Percentiles rank a stretch among this genome's conserved stretches.
phyloP scores from a whole-genome alignment of 2,888 invertebrate species.

The Chrysodeixis includens region DNA sequence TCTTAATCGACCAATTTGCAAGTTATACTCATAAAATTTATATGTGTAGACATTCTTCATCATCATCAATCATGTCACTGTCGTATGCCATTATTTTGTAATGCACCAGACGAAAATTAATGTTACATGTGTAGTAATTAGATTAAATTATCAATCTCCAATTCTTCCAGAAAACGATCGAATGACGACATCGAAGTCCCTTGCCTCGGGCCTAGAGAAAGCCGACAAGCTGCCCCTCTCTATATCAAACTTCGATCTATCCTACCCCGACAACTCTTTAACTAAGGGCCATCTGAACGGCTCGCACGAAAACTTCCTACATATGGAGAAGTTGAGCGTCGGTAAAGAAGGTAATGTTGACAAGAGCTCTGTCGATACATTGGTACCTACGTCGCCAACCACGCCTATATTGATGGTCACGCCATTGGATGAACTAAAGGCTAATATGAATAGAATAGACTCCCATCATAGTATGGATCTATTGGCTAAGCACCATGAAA shows the following conservation, averaged over 20 bases:
- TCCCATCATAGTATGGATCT: constrained; percentile 84
- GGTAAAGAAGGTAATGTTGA: constrained; percentile 60
- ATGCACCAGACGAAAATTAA: too few relatives aligned
- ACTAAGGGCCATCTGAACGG: constrained; percentile 71
- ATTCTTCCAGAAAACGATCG: constrained; percentile 67
- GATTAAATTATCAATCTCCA: neutral
- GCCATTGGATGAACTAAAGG: constrained; percentile 77
- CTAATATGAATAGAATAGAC: constrained; percentile 86
- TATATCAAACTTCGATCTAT: constrained; percentile 75
- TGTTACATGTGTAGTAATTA: too few relatives aligned
- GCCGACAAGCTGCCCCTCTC: constrained; percentile 63
- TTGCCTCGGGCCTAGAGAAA: constrained; percentile 74
- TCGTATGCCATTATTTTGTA: too few relatives aligned
- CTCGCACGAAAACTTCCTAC: constrained; percentile 75
- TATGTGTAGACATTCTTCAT: too few relatives aligned
- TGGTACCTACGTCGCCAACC: constrained; percentile 50
- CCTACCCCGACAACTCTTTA: constrained; percentile 63
- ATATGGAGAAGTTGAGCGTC: constrained; percentile 69
- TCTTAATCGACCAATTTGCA: too few relatives aligned
- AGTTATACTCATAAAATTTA: too few relatives aligned
- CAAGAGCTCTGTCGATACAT: constrained; percentile 60
- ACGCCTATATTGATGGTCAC: constrained; percentile 61
- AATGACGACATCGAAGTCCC: constrained; percentile 72
- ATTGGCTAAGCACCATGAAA: constrained; percentile 67
- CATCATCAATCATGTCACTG: too few relatives aligned